Evolutionary conservation across 2,113 vertebrate genomes (phyloP).

Genomic region (Semnornis frantzii): DNA sequence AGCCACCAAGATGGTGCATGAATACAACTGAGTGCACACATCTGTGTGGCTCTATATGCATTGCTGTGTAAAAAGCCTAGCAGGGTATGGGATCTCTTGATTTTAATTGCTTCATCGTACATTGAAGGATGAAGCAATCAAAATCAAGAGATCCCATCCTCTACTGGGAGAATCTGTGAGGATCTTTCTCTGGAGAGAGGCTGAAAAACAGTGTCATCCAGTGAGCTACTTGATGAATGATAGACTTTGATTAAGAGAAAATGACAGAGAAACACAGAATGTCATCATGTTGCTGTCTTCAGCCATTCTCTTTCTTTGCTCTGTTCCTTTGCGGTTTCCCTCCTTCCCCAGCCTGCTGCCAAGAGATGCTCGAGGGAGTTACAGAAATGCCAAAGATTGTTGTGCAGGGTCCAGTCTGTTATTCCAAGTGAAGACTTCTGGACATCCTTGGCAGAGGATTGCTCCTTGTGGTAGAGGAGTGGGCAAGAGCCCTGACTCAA

Average conservation of each 20-base stretch:
- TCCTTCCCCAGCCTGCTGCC: accelerated
- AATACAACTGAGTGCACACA: background rate
- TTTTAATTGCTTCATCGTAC: slow-evolving; percentile 8
- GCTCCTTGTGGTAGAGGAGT: background rate
- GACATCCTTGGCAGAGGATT: background rate
- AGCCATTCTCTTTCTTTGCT: background rate
- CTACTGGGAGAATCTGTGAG: too few species aligned
- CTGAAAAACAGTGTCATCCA: background rate
- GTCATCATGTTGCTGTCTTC: background rate
- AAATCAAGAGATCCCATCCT: too few species aligned
- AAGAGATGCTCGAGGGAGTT: background rate
- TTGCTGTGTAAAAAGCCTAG: background rate
- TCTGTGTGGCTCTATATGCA: background rate
- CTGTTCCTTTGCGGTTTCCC: background rate
- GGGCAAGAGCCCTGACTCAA: background rate
- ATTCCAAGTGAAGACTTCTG: slow-evolving; percentile 26
- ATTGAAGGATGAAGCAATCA: background rate
- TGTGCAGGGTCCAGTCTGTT: slow-evolving; percentile 19
- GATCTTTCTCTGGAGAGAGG: background rate
- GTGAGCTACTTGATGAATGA: background rate
- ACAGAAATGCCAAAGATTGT: background rate
- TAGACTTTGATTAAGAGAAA: background rate
- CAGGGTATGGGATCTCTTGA: background rate
- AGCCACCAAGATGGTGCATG: background rate
- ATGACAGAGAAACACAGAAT: background rate